Conservation (phyloP, 2,797 vertebrate species). For the Sparidentex hasta region DNA sequence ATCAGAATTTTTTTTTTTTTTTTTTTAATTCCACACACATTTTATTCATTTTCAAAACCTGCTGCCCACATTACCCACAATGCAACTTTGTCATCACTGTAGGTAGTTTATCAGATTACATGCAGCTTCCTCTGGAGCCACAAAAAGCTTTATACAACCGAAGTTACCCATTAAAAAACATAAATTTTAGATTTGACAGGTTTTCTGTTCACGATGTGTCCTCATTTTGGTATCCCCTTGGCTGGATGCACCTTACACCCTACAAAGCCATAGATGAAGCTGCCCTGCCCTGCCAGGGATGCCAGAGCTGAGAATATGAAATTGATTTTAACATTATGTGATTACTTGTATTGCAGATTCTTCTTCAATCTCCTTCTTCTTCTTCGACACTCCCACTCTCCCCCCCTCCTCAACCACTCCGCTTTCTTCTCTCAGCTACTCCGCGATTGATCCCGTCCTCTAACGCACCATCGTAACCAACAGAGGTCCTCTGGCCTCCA, state of each 20-base stretch:
- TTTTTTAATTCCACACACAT: too few relatives aligned
- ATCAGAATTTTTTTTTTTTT: too few relatives aligned
- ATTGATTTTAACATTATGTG: slow-evolving; percentile 77
- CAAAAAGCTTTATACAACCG: too few relatives aligned
- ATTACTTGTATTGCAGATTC: slow-evolving; percentile 72
- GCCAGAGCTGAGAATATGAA: slow-evolving; percentile 72
- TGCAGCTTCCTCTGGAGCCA: too few relatives aligned
- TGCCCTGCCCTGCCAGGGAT: slow-evolving; percentile 37
- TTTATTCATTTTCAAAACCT: too few relatives aligned
- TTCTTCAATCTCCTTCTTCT: slow-evolving; percentile 23
- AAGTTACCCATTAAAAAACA: too few relatives aligned
- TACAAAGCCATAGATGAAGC: slow-evolving; percentile 28
- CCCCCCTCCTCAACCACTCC: slow-evolving; percentile 9
- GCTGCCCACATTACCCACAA: too few relatives aligned
- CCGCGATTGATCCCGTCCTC: slow-evolving; percentile 29
- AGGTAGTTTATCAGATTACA: too few relatives aligned
- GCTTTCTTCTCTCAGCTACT: slow-evolving; percentile 31
- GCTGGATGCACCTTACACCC: slow-evolving; percentile 12
- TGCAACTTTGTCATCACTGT: too few relatives aligned
- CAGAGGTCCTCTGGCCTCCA: slow-evolving; percentile 38
- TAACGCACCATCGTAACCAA: slow-evolving; percentile 23
- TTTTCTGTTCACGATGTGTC: slow-evolving; percentile 19
- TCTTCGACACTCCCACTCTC: slow-evolving; percentile 3
- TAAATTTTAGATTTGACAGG: background rate
- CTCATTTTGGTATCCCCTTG: background rate